These are phyloP conservation scores for Hypolimnas misippus DNA, from an alignment of 2,888 invertebrate genomes.

Conservation along the genomic window DNA sequence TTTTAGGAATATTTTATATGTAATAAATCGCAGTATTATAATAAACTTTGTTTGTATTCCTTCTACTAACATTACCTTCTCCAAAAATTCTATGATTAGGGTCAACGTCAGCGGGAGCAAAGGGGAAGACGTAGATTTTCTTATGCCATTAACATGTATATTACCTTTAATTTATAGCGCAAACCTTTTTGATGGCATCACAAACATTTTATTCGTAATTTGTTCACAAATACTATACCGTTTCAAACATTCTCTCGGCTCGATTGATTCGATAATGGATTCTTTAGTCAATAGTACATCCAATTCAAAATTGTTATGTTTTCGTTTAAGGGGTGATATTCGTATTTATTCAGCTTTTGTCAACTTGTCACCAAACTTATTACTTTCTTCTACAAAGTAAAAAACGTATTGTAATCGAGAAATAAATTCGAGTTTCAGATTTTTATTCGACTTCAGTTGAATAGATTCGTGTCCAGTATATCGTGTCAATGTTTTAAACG, in stretches of 20 bases:
- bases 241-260: conserved; percentile 38
- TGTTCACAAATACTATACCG: conserved; percentile 50
- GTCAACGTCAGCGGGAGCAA: conserved; percentile 53
- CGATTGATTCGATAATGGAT: conserved; percentile 39
- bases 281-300: conserved; percentile 26
- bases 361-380: no score
- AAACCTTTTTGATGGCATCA: conserved; percentile 65
- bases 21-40: no score
- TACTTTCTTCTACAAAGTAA: not conserved
- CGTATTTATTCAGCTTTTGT: not conserved
- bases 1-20: no score
- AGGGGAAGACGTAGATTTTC: conserved; percentile 74
- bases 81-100: conserved; percentile 37
- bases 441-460: no score
- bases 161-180: conserved; percentile 72
- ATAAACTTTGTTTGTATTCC: no score
- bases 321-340: not conserved
- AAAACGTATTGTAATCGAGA: not conserved
- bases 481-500: no score
- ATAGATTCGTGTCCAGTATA: no score
- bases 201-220: conserved; percentile 64
- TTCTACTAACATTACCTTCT: no score
- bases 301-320: conserved; percentile 10
- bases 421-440: not conserved
- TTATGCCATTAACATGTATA: conserved; percentile 78